Evolutionary conservation across 2,113 vertebrate genomes (phyloP).

Genomic region (Rhegmatorhina hoffmannsi): DNA sequence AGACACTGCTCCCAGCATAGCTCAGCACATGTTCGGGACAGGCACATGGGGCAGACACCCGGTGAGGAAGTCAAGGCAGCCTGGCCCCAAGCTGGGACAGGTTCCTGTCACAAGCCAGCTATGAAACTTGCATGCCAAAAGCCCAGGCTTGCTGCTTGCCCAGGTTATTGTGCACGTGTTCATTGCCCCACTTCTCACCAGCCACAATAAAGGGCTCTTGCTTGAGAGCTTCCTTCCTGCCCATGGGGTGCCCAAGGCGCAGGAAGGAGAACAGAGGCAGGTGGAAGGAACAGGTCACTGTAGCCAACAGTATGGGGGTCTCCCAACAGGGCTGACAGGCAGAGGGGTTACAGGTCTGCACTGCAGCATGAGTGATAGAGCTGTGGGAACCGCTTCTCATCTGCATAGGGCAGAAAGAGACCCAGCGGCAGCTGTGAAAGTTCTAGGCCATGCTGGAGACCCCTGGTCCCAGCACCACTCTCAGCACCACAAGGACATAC

Average conservation of each 20-base stretch:
- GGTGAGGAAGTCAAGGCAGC: background rate
- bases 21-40: rapidly evolving
- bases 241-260: background rate
- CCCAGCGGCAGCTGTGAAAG: background rate
- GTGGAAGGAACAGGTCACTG: background rate
- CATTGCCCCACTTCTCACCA: background rate
- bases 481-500: background rate
- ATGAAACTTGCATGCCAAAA: background rate
- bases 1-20: background rate
- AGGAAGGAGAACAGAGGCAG: background rate
- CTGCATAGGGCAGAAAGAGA: background rate
- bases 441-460: background rate
- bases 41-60: rapidly evolving
- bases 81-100: rapidly evolving
- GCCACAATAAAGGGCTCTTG: background rate
- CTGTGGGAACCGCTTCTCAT: background rate
- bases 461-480: rapidly evolving
- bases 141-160: background rate
- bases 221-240: background rate
- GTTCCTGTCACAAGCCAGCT: background rate
- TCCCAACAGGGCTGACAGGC: rapidly evolving
- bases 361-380: background rate
- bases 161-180: background rate
- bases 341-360: background rate
- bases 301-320: rapidly evolving